Conservation (phyloP, 2,113 vertebrate species). For the Tupaia chinensis region DNA sequence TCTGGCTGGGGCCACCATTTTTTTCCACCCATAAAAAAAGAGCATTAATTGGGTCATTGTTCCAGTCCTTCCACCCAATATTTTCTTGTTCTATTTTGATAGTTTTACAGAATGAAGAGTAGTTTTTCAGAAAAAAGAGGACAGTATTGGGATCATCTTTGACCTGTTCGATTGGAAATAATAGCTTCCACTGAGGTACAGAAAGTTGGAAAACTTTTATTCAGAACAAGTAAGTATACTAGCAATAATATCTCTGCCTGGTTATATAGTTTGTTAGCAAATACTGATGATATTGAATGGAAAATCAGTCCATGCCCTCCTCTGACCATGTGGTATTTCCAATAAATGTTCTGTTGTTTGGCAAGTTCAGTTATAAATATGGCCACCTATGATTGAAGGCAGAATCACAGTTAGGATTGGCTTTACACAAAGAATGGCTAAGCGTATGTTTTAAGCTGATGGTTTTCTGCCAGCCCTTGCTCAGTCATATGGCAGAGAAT, state of each 20-base stretch:
- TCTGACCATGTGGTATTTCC: background rate
- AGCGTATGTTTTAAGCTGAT: background rate
- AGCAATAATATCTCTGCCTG: background rate
- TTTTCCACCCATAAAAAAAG: background rate
- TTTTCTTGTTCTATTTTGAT: background rate
- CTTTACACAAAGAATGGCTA: background rate
- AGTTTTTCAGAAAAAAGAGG: constrained; percentile 10
- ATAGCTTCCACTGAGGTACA: background rate
- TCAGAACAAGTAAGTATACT: constrained; percentile 65
- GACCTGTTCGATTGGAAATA: constrained; percentile 47
- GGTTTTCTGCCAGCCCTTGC: background rate
- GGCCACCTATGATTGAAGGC: background rate
- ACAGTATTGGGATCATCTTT: background rate
- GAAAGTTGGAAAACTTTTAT: background rate
- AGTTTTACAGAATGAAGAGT: constrained; percentile 35
- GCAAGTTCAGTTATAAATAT: background rate
- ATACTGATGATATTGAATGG: background rate
- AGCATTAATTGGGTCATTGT: background rate
- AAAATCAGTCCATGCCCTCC: background rate
- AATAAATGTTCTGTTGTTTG: background rate
- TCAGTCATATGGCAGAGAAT: background rate
- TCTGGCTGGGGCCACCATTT: background rate
- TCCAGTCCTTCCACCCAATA: background rate
- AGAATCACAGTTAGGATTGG: background rate
- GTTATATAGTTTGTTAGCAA: background rate